Percentiles rank a stretch among this genome's conserved stretches.
These are phyloP conservation scores for Cromileptes altivelis DNA, from an alignment of 2,113 vertebrate genomes.

Conservation along the genomic window DNA sequence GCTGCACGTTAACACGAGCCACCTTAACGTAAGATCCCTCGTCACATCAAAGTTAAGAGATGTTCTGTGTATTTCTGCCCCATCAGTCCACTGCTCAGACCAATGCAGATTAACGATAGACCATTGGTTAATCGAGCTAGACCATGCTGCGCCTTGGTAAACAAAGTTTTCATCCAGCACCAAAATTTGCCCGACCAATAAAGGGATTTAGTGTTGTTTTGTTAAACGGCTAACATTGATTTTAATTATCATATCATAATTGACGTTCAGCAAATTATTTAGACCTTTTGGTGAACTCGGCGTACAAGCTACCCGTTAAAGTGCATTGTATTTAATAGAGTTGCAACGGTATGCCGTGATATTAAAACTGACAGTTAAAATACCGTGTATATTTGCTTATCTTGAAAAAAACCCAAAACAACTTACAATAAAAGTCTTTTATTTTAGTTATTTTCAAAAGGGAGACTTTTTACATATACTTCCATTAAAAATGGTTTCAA, in stretches of 20 bases:
- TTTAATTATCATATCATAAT: neutral
- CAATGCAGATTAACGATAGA: too few relatives aligned
- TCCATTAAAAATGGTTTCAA: too few relatives aligned
- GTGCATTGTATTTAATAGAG: neutral
- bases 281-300: neutral
- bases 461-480: too few relatives aligned
- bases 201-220: neutral
- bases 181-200: neutral
- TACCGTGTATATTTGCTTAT: too few relatives aligned
- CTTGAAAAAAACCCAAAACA: too few relatives aligned
- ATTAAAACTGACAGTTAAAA: too few relatives aligned
- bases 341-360: too few relatives aligned
- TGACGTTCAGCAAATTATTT: neutral
- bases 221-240: too few relatives aligned
- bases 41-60: neutral
- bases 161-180: neutral
- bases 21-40: neutral
- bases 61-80: neutral
- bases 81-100: too few relatives aligned
- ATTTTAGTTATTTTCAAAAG: too few relatives aligned
- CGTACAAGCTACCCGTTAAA: neutral
- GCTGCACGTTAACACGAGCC: slow-evolving; percentile 13
- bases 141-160: neutral
- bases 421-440: too few relatives aligned
- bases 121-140: neutral